Evolutionary conservation across 2,888 invertebrate species (phyloP), one percentile per base, ranked within the genome.

Genomic region (Neoitamus cyanurus): DNA sequence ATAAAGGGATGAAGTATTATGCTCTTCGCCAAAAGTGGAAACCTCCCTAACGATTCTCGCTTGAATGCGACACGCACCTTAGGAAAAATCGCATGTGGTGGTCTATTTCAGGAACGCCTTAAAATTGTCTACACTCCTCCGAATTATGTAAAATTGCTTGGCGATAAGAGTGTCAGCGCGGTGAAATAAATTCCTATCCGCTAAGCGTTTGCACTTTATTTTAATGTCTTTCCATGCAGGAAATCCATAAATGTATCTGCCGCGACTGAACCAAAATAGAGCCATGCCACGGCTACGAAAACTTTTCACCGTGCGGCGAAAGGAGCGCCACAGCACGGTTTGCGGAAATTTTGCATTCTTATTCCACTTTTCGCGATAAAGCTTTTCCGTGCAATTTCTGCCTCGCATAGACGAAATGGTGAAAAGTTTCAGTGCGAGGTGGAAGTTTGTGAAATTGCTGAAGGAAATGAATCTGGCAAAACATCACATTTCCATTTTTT

Each of bases 391-490:
- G 73, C 73, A 73, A 73, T 42, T 77, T 77, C 42, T 77, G n/a
- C 25, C 37, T 37, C 7, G 37, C 73, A 36, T 4, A 46, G 28
- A 9, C 42, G 37, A 46, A 77, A 42, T 36, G n/a, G 20, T 34
- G 37, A 42, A 75, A 31, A 77, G 13, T 46, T 80, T n/a, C 34
- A 36, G 30, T 28, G 30, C 25, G 30, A 58, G 68, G 58, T 68
- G 36, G 25, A 80, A 80, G 58, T 80, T 80, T 80, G 28, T 58
- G 30, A 34, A 58, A 80, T 80, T 68, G 31, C 80, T 80, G 37
- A 36, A 80, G 58, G 34, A 80, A 80, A 80, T 80, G 80, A 80
- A 80, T 80, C 28, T 31, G 58, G 80, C 48, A 80, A n/a, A 58
- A 80, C 80, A 80, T 31, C 31, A 80, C 34, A 80, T 80, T 80